Conservation (phyloP, 1,140 invertebrate genomes). For the Pristionchus pacificus region DNA sequence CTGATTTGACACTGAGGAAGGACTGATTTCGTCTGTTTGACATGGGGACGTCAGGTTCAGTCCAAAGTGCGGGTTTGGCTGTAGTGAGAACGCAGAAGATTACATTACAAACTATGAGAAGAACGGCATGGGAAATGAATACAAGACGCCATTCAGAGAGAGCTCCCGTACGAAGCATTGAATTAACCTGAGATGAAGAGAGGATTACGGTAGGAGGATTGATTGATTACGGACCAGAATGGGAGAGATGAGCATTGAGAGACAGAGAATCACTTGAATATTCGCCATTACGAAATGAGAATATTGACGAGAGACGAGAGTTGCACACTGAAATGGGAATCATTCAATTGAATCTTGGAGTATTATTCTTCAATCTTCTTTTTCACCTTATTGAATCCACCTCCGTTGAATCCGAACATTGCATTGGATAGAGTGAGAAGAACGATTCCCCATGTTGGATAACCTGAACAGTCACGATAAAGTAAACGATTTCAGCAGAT, state of each 20-base stretch:
- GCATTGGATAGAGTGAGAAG: slow-evolving; percentile 26
- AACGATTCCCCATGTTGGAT: slow-evolving; percentile 7
- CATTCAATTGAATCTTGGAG: background rate
- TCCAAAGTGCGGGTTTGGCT: slow-evolving; percentile 43
- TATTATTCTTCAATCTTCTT: too few species aligned
- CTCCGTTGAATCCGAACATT: slow-evolving; percentile 35
- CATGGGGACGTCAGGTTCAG: too few species aligned
- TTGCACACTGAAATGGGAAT: slow-evolving; percentile 25
- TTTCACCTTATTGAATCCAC: slow-evolving; percentile 33
- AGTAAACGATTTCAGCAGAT: too few species aligned
- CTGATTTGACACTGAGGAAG: too few species aligned
- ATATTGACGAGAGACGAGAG: slow-evolving; percentile 51
- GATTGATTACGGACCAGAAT: slow-evolving; percentile 51
- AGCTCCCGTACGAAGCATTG: slow-evolving; percentile 17
- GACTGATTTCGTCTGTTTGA: too few species aligned
- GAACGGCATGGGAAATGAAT: slow-evolving; percentile 47
- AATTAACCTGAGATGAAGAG: slow-evolving; percentile 41
- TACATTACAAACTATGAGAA: slow-evolving; percentile 44
- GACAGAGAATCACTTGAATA: slow-evolving; percentile 52
- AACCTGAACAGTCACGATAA: slow-evolving; percentile 11
- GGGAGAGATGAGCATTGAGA: slow-evolving; percentile 51
- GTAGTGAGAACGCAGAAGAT: slow-evolving; percentile 51
- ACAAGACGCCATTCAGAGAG: slow-evolving; percentile 43
- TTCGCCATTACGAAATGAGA: slow-evolving; percentile 54
- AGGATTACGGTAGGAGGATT: slow-evolving; percentile 40